phyloP scores from a whole-genome alignment of 2,888 invertebrate genomes.

The Thymelicus lineola region DNA sequence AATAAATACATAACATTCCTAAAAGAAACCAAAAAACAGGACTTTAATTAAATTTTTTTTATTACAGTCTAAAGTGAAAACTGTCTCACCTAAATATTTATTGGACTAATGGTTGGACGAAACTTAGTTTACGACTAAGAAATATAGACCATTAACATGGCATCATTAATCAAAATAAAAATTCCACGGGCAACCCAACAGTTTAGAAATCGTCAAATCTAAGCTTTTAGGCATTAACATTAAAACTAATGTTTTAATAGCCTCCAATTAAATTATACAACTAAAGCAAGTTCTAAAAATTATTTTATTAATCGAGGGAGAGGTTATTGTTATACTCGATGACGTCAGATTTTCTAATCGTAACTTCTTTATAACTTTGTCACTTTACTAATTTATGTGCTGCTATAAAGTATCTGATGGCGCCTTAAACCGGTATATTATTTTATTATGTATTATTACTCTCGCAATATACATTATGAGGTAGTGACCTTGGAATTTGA shows the following conservation, averaged over 20 bases:
- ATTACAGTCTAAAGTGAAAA: no score
- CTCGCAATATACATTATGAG: conserved; percentile 8
- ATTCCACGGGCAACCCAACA: no score
- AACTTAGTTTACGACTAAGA: no score
- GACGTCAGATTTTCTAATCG: conserved; percentile 9
- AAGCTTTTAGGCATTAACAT: no score
- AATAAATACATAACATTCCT: no score
- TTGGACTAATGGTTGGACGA: no score
- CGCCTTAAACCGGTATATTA: conserved; percentile 18
- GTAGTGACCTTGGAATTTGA: conserved; percentile 11
- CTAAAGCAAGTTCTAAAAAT: neutral
- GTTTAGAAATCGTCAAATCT: no score
- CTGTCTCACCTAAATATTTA: no score
- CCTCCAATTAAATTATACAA: neutral
- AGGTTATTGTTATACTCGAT: neutral
- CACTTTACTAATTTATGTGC: conserved; percentile 12
- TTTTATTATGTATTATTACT: neutral
- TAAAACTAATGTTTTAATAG: no score
- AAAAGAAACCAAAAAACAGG: no score
- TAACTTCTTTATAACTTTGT: conserved; percentile 10
- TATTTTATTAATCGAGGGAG: neutral
- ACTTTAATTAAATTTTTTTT: no score
- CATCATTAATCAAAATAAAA: conserved; percentile 6
- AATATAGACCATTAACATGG: no score
- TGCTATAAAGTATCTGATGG: conserved; percentile 16